Conservation (phyloP, 1,140 invertebrate species). For the Acromyrmex charruanus region DNA sequence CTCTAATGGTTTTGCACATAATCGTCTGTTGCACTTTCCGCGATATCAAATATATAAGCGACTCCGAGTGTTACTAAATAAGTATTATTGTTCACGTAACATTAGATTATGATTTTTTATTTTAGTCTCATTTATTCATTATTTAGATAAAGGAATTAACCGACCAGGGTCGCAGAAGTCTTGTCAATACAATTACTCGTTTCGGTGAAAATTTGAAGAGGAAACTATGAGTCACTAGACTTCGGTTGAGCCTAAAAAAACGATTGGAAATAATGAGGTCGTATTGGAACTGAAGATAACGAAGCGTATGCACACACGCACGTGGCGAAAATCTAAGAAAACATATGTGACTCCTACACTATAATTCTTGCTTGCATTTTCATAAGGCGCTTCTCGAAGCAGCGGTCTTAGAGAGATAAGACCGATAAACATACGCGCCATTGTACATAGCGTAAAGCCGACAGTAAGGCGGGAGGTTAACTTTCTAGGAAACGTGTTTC, state of each 20-base stretch:
- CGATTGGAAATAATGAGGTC: conserved; percentile 53
- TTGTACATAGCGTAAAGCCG: conserved; percentile 31
- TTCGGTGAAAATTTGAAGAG: neutral
- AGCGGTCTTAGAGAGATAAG: conserved; percentile 55
- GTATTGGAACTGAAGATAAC: conserved; percentile 33
- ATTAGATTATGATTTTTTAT: conserved; percentile 7
- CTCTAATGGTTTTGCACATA: neutral
- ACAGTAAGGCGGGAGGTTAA: conserved; percentile 28
- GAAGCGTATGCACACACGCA: neutral
- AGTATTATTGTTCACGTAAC: neutral
- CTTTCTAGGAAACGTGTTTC: conserved; percentile 56
- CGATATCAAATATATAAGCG: neutral
- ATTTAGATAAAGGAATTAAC: neutral
- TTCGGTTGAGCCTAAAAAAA: conserved; percentile 36
- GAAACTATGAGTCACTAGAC: conserved; percentile 1
- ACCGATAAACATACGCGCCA: conserved; percentile 60
- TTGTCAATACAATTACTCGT: neutral
- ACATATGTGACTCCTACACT: conserved; percentile 33
- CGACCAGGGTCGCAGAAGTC: neutral
- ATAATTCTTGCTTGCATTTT: conserved; percentile 65
- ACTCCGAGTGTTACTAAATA: neutral
- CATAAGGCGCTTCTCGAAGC: conserved; percentile 60
- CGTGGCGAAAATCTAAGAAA: conserved; percentile 58
- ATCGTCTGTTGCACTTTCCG: conserved; percentile 14
- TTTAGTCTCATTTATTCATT: neutral